A percentile compares a stretch with the other conserved stretches of the same genome.
Evolutionary conservation across 2,888 invertebrate genomes (phyloP).

Genomic region (Plebejus argus): DNA sequence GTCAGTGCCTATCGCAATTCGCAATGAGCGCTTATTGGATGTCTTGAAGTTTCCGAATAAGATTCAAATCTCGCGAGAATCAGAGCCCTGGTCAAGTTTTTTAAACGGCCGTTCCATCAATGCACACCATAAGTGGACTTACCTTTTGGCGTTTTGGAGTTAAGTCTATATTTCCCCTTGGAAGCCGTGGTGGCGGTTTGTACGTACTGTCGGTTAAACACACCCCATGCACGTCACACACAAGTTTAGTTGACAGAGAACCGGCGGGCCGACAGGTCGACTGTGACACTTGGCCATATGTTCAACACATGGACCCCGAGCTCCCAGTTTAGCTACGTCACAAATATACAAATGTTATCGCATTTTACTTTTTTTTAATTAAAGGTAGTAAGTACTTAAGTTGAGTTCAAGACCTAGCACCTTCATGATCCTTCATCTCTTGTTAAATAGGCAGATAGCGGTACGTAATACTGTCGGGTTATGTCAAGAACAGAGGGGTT

Average conservation of each 20-base stretch:
- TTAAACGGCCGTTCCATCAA: not conserved
- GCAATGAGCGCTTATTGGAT: too few species aligned
- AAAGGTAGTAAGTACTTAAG: too few species aligned
- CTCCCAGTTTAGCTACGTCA: not conserved
- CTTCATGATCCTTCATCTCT: too few species aligned
- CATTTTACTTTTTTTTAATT: conserved; percentile 1
- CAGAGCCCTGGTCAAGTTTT: too few species aligned
- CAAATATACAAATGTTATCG: conserved; percentile 3
- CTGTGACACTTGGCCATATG: conserved; percentile 55
- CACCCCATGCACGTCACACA: conserved; percentile 58
- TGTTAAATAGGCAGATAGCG: too few species aligned
- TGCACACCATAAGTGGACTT: conserved; percentile 47
- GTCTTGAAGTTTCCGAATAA: too few species aligned
- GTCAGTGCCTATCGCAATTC: too few species aligned
- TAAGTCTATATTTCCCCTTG: conserved; percentile 49
- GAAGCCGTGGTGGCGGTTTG: conserved; percentile 51
- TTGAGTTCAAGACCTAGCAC: not conserved
- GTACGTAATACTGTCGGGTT: too few species aligned
- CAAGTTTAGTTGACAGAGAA: conserved; percentile 47
- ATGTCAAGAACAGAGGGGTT: too few species aligned
- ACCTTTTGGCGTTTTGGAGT: conserved; percentile 66
- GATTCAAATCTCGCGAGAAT: too few species aligned
- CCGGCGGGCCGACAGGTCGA: conserved; percentile 45
- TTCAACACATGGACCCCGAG: conserved; percentile 42
- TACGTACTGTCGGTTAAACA: conserved; percentile 44